Evolutionary conservation across 1,140 invertebrate species (phyloP).

Genomic region (Sarcophaga bullata): DNA sequence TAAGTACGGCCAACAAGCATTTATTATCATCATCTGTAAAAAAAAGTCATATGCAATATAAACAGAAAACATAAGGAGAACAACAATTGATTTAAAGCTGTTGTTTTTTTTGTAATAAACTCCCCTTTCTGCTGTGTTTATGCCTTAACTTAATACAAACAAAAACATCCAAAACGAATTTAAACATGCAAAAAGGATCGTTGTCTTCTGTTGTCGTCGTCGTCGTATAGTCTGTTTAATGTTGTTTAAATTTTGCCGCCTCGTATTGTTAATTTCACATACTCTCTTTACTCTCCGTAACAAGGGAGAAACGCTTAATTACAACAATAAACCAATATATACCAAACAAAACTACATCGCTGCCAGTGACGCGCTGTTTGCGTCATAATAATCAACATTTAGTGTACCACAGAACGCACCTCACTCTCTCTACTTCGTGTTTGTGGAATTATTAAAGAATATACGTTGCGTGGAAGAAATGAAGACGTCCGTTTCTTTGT

Average conservation of each 20-base stretch:
- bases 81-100: not conserved
- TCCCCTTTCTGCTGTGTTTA: slow-evolving; percentile 6
- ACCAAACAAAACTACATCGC: no score
- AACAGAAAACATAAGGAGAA: no score
- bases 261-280: not conserved
- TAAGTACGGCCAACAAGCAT: not conserved
- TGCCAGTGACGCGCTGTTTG: not conserved
- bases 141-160: not conserved
- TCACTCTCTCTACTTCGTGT: not conserved
- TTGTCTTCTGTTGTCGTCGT: no score
- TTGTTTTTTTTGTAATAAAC: not conserved
- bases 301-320: slow-evolving; percentile 40
- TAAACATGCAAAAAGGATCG: no score
- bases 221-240: not conserved
- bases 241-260: not conserved
- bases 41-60: no score
- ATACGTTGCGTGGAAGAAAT: not conserved
- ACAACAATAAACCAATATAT: not conserved
- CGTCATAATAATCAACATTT: not conserved
- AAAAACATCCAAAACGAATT: not conserved
- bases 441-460: slow-evolving; percentile 7
- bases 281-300: not conserved
- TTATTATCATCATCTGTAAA: not conserved
- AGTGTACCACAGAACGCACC: no score
- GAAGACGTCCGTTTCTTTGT: no score